Evolutionary conservation across 2,113 vertebrate species (phyloP).

Genomic region (Balaeniceps rex): DNA sequence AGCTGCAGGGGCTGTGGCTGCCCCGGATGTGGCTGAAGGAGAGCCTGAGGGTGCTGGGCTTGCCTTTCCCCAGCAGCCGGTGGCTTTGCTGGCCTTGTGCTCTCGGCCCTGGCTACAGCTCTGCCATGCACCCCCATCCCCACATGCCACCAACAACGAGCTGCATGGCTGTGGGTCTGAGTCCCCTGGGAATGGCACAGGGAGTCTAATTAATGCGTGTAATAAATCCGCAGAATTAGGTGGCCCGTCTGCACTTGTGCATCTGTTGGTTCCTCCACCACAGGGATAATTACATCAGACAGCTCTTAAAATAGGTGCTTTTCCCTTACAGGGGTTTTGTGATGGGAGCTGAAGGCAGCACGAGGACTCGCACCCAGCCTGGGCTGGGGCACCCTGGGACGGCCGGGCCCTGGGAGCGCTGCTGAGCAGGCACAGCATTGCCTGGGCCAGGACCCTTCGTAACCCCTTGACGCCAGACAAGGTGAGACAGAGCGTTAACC

Average conservation of each 20-base stretch:
- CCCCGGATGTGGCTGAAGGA: too few relatives aligned
- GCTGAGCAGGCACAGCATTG: background rate
- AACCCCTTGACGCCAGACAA: background rate
- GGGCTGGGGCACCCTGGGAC: background rate
- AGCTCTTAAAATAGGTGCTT: background rate
- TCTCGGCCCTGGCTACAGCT: background rate
- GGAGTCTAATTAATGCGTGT: background rate
- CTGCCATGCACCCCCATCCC: background rate
- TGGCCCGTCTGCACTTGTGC: background rate
- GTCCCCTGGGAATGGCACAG: background rate
- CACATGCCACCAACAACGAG: accelerated
- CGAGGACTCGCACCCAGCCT: background rate
- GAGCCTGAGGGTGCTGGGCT: background rate
- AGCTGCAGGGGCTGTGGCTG: background rate
- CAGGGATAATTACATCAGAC: background rate
- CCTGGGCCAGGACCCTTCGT: too few relatives aligned
- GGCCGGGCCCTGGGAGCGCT: background rate
- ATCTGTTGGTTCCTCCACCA: background rate
- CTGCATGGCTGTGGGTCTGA: background rate
- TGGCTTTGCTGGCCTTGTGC: accelerated
- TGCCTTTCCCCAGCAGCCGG: background rate
- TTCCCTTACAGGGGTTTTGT: background rate
- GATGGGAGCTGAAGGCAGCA: background rate
- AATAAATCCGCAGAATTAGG: background rate
- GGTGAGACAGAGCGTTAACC: background rate